phyloP scores from a whole-genome alignment of 2,113 vertebrate species.

The Melanostigma gelatinosum region DNA sequence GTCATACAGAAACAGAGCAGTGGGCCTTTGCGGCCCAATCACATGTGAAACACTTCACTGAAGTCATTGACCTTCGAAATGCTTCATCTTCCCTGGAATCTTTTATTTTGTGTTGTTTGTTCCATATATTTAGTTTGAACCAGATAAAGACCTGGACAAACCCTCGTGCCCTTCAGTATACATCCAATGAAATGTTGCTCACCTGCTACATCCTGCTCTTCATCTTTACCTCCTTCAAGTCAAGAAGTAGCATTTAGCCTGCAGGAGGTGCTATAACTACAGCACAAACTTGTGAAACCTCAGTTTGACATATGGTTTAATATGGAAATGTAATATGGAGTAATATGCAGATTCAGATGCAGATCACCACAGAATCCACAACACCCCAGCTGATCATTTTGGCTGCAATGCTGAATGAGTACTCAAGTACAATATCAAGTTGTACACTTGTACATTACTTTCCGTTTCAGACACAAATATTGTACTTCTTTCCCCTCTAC shows the following conservation, averaged over 20 bases:
- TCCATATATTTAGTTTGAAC: background rate
- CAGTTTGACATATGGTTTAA: background rate
- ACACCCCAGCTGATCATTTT: background rate
- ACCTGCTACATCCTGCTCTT: background rate
- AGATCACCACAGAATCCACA: background rate
- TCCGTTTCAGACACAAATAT: background rate
- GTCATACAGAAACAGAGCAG: no score
- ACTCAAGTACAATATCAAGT: background rate
- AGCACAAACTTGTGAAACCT: background rate
- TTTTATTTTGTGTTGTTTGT: background rate
- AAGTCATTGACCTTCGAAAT: no score
- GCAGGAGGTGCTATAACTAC: conserved; percentile 26
- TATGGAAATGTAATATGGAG: background rate
- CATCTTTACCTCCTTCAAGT: background rate
- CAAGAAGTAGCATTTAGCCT: conserved; percentile 2
- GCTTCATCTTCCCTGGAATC: background rate
- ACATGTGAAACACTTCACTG: background rate
- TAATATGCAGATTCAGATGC: background rate
- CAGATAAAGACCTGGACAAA: background rate
- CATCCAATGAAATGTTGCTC: background rate
- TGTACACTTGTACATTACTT: no score
- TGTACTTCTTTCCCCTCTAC: background rate
- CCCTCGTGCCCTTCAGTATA: background rate
- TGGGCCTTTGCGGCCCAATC: no score
- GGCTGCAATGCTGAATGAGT: background rate